These are phyloP conservation scores for Chymomyza amoena DNA, from an alignment of 2,888 invertebrate species.

Conservation along the genomic window DNA sequence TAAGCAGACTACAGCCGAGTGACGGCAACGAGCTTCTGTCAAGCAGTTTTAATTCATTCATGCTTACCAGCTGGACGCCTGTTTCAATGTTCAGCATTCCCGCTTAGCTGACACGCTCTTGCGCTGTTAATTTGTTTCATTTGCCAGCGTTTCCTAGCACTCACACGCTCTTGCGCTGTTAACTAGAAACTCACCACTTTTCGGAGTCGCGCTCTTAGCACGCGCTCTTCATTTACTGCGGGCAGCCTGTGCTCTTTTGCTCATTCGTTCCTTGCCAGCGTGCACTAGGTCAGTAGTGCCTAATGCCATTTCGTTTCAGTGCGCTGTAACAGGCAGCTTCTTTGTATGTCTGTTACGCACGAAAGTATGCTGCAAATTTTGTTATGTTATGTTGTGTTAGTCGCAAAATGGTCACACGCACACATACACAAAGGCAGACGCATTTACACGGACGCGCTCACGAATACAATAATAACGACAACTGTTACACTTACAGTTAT, in stretches of 20 bases:
- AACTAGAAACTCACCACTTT: slow-evolving; percentile 61
- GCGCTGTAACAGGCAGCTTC: slow-evolving; percentile 15
- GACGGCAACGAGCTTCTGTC: not conserved
- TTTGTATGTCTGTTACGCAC: slow-evolving; percentile 36
- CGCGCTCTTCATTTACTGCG: slow-evolving; percentile 1
- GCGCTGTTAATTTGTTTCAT: slow-evolving; percentile 22
- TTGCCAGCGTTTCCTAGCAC: slow-evolving; percentile 17
- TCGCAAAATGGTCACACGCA: not conserved
- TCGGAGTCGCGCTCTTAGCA: slow-evolving; percentile 50
- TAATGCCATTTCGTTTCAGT: slow-evolving; percentile 21
- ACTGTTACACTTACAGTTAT: slow-evolving; percentile 59
- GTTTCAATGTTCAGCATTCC: not conserved
- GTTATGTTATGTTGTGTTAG: slow-evolving; percentile 22
- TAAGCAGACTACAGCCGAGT: not conserved
- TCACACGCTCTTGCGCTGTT: slow-evolving; percentile 52
- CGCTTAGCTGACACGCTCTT: not conserved
- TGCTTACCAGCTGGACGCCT: too few species aligned
- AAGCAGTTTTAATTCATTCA: not conserved
- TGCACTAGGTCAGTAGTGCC: slow-evolving; percentile 75
- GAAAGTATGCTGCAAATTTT: slow-evolving; percentile 50
- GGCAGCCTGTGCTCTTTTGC: not conserved
- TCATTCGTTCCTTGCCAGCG: slow-evolving; percentile 1
- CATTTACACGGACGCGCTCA: not conserved
- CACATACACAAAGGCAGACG: not conserved
- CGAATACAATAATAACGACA: slow-evolving; percentile 9